A percentile compares a stretch with the other conserved stretches of the same genome.
phyloP scores from a whole-genome alignment of 2,888 invertebrate species.

The Punctoribates punctum region DNA sequence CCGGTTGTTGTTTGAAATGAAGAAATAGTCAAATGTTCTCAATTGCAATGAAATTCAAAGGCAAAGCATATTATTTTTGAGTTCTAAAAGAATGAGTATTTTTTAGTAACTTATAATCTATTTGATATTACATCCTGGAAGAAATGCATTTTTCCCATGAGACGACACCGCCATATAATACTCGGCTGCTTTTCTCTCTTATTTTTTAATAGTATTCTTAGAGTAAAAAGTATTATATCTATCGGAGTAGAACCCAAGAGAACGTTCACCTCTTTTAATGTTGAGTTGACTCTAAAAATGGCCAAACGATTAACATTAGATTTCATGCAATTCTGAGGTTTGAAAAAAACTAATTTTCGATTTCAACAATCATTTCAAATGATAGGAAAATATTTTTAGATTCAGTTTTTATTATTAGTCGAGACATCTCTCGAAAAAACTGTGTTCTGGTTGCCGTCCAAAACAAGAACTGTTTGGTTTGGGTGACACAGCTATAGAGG shows the following conservation, averaged over 20 bases:
- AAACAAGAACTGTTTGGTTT: neutral
- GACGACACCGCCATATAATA: conserved; percentile 39
- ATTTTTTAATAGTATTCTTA: conserved; percentile 29
- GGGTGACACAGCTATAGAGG: conserved; percentile 20
- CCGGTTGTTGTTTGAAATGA: conserved; percentile 23
- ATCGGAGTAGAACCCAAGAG: conserved; percentile 34
- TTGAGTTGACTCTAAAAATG: conserved; percentile 25
- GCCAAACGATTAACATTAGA: conserved; percentile 20
- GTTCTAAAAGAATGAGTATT: conserved; percentile 13
- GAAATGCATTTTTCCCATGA: conserved; percentile 37
- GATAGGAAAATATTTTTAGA: neutral
- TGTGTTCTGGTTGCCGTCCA: conserved; percentile 19
- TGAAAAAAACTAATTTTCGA: neutral
- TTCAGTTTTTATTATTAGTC: neutral
- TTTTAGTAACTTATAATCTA: conserved; percentile 25
- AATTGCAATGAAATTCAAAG: conserved; percentile 18
- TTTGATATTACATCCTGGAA: conserved; percentile 33
- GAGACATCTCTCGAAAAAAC: neutral
- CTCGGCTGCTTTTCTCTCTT: neutral
- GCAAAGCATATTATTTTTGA: conserved; percentile 33
- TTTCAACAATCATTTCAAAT: too few species aligned
- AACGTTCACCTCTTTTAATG: conserved; percentile 35
- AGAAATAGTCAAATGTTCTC: neutral
- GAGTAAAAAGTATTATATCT: conserved; percentile 21
- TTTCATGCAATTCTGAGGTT: neutral